A percentile compares a stretch with the other conserved stretches of the same genome.
Evolutionary conservation across 30 jellyfish, hydroid and myxozoan species (phyloP).

Genomic region (Turritopsis rubra): DNA sequence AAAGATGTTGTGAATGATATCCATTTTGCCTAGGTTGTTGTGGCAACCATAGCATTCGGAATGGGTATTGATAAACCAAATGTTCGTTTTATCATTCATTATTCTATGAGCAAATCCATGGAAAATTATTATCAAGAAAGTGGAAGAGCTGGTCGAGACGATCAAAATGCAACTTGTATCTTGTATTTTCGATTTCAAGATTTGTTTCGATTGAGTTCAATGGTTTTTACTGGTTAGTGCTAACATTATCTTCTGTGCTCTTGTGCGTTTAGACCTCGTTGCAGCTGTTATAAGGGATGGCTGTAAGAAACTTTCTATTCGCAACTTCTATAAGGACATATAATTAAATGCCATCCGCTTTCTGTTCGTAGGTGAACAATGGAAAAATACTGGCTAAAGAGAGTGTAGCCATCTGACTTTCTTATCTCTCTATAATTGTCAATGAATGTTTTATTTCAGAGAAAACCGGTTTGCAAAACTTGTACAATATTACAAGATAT

Average conservation of each 20-base stretch:
- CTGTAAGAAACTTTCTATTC: too few species aligned
- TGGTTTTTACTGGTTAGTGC: constrained; percentile 48
- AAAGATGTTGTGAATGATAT: too few species aligned
- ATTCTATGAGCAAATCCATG: constrained; percentile 79
- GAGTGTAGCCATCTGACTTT: neutral
- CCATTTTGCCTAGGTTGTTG: constrained; percentile 55
- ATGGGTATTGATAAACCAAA: constrained; percentile 95
- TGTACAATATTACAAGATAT: constrained; percentile 54
- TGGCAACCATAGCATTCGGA: constrained; percentile 87
- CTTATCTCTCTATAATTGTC: neutral
- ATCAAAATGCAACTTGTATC: constrained; percentile 57
- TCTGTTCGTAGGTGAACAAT: too few species aligned
- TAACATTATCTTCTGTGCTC: too few species aligned
- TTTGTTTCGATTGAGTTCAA: constrained; percentile 58
- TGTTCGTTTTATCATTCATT: constrained; percentile 84
- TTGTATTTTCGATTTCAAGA: constrained; percentile 73
- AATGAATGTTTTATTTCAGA: constrained; percentile 27
- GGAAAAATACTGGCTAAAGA: too few species aligned
- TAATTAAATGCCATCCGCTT: too few species aligned
- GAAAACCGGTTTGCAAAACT: constrained; percentile 66
- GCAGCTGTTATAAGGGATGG: too few species aligned
- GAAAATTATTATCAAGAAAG: constrained; percentile 93
- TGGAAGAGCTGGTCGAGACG: constrained; percentile 97
- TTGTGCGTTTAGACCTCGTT: too few species aligned
- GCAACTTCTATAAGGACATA: too few species aligned